Evolutionary conservation across 2,797 vertebrate genomes (phyloP).

Genomic region (Acanthornis magna): DNA sequence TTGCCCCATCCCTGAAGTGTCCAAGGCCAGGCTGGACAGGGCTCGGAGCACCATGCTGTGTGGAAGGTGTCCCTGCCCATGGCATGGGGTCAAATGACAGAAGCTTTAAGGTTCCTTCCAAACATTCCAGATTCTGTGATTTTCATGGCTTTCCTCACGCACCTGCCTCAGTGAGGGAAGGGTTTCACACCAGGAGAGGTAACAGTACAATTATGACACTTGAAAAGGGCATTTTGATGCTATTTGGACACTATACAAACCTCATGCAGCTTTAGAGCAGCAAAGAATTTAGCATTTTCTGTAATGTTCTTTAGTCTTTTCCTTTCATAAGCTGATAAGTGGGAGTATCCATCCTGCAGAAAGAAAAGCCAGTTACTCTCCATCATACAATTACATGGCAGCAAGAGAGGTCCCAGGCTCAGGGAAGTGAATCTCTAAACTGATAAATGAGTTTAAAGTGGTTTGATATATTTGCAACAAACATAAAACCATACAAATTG

Average conservation of each 20-base stretch:
- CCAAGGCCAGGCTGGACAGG: neutral
- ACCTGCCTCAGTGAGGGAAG: neutral
- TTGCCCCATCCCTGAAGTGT: neutral
- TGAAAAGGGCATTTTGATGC: neutral
- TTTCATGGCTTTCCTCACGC: neutral
- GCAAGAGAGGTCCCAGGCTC: neutral
- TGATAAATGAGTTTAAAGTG: neutral
- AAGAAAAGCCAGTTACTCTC: neutral
- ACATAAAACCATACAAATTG: neutral
- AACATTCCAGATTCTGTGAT: neutral
- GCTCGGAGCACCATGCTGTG: neutral
- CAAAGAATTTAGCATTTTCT: constrained; percentile 87
- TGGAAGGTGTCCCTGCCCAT: neutral
- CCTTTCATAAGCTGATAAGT: constrained; percentile 84
- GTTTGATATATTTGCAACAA: neutral
- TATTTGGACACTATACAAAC: constrained; percentile 66
- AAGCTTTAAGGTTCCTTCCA: neutral
- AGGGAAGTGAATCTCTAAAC: rapidly evolving
- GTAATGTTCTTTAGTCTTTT: constrained; percentile 89
- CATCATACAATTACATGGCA: rapidly evolving
- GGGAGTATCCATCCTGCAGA: constrained; percentile 44
- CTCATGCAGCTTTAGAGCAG: constrained; percentile 83
- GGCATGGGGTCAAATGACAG: neutral
- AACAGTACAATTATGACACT: neutral
- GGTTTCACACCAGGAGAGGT: neutral